Percentiles rank a stretch among this genome's conserved stretches.
These are phyloP conservation scores for Astropecten irregularis DNA, from an alignment of 53 echinoderm and acorn worm genomes.

Conservation along the genomic window DNA sequence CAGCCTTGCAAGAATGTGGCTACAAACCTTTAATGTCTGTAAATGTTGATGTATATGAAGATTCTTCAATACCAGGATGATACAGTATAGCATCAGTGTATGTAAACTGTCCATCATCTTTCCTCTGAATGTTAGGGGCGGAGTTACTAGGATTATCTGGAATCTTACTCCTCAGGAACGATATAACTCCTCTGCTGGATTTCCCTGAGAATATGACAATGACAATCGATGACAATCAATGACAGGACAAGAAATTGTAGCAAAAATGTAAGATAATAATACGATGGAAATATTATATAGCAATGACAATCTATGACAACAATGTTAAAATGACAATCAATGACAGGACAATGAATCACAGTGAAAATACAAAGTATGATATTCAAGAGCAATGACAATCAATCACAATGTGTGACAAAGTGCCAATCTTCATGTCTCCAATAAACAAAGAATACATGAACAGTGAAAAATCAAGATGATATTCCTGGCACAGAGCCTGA, in stretches of 20 bases:
- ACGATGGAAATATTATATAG: too few relatives aligned
- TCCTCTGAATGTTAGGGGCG: not conserved
- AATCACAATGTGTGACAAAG: too few relatives aligned
- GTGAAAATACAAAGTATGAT: too few relatives aligned
- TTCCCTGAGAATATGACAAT: constrained; percentile 50
- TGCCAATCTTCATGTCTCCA: too few relatives aligned
- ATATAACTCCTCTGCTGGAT: constrained; percentile 52
- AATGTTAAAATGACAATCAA: too few relatives aligned
- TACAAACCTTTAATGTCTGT: constrained; percentile 31
- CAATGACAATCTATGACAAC: too few relatives aligned
- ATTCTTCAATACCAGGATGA: constrained; percentile 11
- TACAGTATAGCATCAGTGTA: constrained; percentile 41
- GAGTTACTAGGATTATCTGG: constrained; percentile 19
- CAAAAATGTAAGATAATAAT: too few relatives aligned
- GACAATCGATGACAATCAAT: too few relatives aligned
- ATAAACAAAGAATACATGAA: not conserved
- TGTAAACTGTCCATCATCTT: constrained; percentile 52
- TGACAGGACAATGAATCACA: too few relatives aligned
- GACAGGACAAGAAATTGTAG: too few relatives aligned
- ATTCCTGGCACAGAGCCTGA: not conserved
- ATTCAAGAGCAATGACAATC: too few relatives aligned
- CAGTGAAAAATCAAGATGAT: not conserved
- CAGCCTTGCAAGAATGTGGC: too few relatives aligned
- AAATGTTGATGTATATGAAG: not conserved
- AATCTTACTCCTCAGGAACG: constrained; percentile 55